Base-by-base conservation (phyloP, 2,113 vertebrate species). In the Tenrec ecaudatus region DNA sequence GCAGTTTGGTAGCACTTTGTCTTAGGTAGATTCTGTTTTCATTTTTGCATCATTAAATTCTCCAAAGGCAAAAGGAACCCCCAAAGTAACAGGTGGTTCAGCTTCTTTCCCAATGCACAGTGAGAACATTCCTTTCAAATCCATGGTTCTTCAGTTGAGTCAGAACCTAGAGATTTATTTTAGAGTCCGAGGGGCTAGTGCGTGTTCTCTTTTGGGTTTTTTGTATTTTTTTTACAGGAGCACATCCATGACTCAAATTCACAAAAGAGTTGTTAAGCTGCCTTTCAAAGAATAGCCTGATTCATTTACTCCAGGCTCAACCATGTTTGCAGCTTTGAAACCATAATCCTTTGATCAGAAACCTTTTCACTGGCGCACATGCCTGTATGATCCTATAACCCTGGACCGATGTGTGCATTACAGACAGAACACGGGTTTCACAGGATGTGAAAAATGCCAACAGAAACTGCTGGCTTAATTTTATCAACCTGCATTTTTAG, bases 271-370 rank as follows among this genome's bases (percentile, higher is more conserved):
- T 93, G 27, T 53, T 87, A 60, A 90, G 31, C 7, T 31, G 60
- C 66, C 60, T 25, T 82, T 96, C 93, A 96, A 95, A 93, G 96
- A 95, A 97, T 96, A 95, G 95, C 90, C 86, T 89, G 90, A 96
- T 97, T 98, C 96, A 94, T 94, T 97, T 94, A 95, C 95, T 95
- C 57, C 86, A 94, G 95, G 86, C 95, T 97, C 97, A 97, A 93
- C 87, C 89, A 83, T 71, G 93, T 96, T 97, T 97, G 97, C 97
- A 97, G 97, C 75, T 71, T 89, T 95, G 96, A 82, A 27, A 90
- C 86, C 92, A 36, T 93, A 97, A 97, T 95, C 95, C 95, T 96
- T 94, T 95, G 95, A 96, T 96, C 93, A 96, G 95, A 97, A 96
- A 94, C 96, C 93, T 97, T 96, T 91, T 95, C 89, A 97, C 76